These are phyloP conservation scores for Stictocephala bisonia DNA, from an alignment of 2,888 invertebrate genomes.

Conservation along the genomic window DNA sequence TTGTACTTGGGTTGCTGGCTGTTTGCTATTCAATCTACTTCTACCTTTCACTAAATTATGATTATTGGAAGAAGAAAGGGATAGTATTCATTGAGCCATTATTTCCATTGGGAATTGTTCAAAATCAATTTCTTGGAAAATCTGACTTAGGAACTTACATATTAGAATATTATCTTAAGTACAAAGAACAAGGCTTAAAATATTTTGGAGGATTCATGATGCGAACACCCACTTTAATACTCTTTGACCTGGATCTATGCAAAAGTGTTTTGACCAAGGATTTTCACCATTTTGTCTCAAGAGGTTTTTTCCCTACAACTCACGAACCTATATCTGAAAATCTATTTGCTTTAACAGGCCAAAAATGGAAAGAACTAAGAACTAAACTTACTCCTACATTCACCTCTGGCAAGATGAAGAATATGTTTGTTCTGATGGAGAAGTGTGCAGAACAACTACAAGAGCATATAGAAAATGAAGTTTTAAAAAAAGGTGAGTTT, in stretches of 20 bases:
- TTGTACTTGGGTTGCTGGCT: not conserved
- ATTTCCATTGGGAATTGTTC: not conserved
- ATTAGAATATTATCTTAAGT: not conserved
- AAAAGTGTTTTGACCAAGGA: conserved; percentile 17
- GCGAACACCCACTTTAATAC: not conserved
- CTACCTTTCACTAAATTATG: not conserved
- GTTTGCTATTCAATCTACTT: not conserved
- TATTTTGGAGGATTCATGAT: not conserved
- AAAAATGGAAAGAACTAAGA: conserved; percentile 7
- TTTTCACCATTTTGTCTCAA: not conserved
- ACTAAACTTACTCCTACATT: conserved; percentile 1
- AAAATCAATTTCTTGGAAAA: not conserved
- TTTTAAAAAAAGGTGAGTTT: not conserved
- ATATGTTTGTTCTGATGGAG: not conserved
- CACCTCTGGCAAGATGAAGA: conserved; percentile 28
- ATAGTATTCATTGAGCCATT: not conserved
- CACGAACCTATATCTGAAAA: not conserved
- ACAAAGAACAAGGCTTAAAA: not conserved
- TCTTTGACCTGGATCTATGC: not conserved
- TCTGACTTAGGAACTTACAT: not conserved
- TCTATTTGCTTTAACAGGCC: not conserved
- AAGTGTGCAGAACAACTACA: not conserved
- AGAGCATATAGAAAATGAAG: not conserved
- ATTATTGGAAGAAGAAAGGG: conserved; percentile 21
- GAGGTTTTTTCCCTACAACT: not conserved